Conservation (phyloP, 2,113 vertebrate genomes). For the Corvus cornix region DNA sequence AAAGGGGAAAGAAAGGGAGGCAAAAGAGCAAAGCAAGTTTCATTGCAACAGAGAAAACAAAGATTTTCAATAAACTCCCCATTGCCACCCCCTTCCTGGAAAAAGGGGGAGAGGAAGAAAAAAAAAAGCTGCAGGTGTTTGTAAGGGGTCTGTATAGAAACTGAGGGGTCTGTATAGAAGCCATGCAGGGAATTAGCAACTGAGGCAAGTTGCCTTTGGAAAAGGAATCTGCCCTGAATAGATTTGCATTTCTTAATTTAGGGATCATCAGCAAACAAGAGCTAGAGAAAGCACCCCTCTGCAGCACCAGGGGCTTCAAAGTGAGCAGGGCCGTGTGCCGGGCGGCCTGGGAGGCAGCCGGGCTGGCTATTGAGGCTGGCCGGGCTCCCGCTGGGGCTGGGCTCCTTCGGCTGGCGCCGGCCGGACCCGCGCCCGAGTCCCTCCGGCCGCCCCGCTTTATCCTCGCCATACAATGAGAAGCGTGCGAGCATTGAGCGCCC, state of each 20-base stretch:
- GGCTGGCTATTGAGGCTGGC: neutral
- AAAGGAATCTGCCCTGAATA: conserved; percentile 43
- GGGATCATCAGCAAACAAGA: conserved; percentile 49
- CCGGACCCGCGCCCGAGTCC: neutral
- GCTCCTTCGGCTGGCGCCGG: neutral
- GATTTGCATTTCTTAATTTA: conserved; percentile 66
- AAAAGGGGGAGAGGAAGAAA: neutral
- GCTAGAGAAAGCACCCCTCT: neutral
- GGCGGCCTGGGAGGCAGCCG: neutral
- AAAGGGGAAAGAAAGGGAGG: conserved; percentile 64
- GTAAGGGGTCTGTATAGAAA: neutral
- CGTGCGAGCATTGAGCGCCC: neutral
- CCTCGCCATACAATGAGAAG: neutral
- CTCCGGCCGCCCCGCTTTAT: neutral
- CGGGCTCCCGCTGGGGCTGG: neutral
- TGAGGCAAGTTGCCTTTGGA: conserved; percentile 59
- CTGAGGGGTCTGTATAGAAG: conserved; percentile 33
- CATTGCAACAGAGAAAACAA: conserved; percentile 48
- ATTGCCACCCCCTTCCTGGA: neutral
- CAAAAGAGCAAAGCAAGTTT: conserved; percentile 66
- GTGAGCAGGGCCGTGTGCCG: neutral
- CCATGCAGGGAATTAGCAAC: conserved; percentile 57
- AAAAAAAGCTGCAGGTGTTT: conserved; percentile 67
- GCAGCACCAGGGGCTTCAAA: conserved; percentile 21
- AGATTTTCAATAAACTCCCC: conserved; percentile 61